Evolutionary conservation across 2,113 vertebrate genomes (phyloP).

Genomic region (Macrotis lagotis): DNA sequence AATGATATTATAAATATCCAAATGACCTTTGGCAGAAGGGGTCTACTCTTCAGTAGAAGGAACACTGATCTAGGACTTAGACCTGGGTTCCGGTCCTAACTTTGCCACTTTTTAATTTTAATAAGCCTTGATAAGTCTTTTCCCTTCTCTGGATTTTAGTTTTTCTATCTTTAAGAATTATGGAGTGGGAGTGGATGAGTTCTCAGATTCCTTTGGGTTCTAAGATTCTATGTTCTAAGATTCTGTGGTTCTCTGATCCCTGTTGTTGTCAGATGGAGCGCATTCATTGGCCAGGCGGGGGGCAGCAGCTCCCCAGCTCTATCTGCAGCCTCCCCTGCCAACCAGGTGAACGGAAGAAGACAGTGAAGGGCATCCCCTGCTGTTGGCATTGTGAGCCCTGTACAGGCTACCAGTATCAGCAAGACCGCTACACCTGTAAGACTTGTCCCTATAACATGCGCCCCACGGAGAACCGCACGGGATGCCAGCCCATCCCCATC

Average conservation of each 20-base stretch:
- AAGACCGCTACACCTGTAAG: constrained; percentile 94
- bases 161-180: neutral
- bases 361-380: constrained; percentile 95
- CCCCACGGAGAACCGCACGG: constrained; percentile 94
- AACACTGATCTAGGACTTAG: neutral
- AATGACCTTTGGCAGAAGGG: no score
- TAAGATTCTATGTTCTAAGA: neutral
- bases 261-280: constrained; percentile 85
- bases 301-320: constrained; percentile 89
- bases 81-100: neutral
- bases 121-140: neutral
- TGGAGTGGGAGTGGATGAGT: neutral
- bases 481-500: constrained; percentile 93
- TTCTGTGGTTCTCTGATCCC: neutral
- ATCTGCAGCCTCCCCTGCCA: constrained; percentile 96
- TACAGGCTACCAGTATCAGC: constrained; percentile 96
- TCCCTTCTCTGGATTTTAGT: neutral
- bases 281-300: constrained; percentile 92
- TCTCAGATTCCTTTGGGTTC: neutral
- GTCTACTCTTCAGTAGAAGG: no score
- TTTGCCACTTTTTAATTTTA: neutral
- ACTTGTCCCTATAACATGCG: constrained; percentile 94
- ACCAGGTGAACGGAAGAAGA: constrained; percentile 93
- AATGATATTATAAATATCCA: no score
- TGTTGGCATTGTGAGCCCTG: constrained; percentile 98